Evolutionary conservation across 2,113 vertebrate species (phyloP), one percentile per base, ranked within the genome.

Genomic region (Rallus limicola): DNA sequence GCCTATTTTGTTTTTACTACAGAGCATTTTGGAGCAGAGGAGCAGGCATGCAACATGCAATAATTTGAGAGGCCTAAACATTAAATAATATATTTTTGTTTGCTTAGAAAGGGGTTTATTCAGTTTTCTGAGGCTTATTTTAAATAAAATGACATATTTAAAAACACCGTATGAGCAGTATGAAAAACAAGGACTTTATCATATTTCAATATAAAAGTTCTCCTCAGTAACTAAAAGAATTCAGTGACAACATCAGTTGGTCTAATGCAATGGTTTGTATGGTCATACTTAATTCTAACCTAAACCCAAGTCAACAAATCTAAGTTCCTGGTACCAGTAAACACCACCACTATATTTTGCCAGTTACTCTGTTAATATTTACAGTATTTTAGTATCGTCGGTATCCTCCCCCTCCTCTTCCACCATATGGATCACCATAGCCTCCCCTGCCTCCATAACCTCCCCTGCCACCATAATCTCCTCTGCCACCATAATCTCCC

Each of bases 361-460:
- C 78, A 86, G 46, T 91, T 93, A 74, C 62, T 77, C 65, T 74
- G 34, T 62, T 65, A 36, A 17, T 67, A 74, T 95, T 72, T 90
- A 92, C 40, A 78, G 59, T 40, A 74, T 46, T 83, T 97, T 25
- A 98, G 3, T 98, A 98, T 79, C 97, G 96, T 81, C 98, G 94
- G 38, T 98, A 98, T 44, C 98, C 98, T 80, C 98, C 97, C 16
- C 92, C 91, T 44, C 98, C 97, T 40, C 95, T 95, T 82, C 95
- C 94, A 58, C 96, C 92, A 24, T 97, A 97, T 0, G 94, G 94
- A 88, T 96, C 96, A 50, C 68, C 46, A n/a, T 96, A 96, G 9
- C 94, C 96, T 67, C 95, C 96, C 44, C 96, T 95, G 40, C 90
- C 92, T 65, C 95, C 85, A 34, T 96, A 96, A 8, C 90, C 94